phyloP scores from a whole-genome alignment of 2,113 vertebrate species.

The Ardeotis arabs region DNA sequence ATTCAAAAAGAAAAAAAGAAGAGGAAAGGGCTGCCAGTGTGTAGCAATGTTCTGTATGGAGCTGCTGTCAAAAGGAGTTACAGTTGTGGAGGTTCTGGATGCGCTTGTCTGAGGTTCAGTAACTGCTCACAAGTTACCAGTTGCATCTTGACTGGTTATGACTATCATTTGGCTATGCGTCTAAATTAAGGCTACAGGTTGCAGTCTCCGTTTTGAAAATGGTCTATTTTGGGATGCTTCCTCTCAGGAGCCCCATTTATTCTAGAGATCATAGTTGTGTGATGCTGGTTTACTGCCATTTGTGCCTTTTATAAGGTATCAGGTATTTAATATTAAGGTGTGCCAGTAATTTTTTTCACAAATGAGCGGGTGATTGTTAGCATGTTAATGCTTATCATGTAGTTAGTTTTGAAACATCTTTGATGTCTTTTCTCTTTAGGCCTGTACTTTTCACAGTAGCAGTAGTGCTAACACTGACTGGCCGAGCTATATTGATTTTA shows the following conservation, averaged over 20 bases:
- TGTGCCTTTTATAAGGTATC: neutral
- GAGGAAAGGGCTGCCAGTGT: neutral
- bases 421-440: neutral
- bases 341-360: neutral
- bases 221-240: neutral
- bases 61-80: neutral
- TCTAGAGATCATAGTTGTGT: rapidly evolving
- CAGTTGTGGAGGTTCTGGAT: neutral
- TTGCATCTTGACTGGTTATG: neutral
- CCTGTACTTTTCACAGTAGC: neutral
- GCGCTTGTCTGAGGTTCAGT: neutral
- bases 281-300: neutral
- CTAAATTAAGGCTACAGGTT: neutral
- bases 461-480: neutral
- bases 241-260: neutral
- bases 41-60: neutral
- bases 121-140: neutral
- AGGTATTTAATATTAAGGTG: neutral
- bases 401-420: neutral
- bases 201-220: neutral
- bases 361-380: neutral
- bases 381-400: neutral
- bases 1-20: neutral
- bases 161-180: neutral
- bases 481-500: neutral